phyloP scores from a whole-genome alignment of 2,888 invertebrate genomes.

The Cenopis cana region DNA sequence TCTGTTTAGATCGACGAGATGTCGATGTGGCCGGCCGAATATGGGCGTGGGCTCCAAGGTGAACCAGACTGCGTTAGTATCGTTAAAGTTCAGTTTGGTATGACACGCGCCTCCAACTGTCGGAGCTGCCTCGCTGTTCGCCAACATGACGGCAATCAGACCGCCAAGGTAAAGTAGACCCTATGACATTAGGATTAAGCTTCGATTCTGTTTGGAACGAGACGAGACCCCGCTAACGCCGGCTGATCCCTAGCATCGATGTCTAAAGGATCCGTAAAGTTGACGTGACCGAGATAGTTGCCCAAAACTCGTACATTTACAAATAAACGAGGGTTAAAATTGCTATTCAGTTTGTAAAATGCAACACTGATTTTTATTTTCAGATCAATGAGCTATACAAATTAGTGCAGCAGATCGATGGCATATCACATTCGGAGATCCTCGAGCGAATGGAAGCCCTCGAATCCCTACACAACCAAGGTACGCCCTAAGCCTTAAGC shows the following conservation, averaged over 20 bases:
- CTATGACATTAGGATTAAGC: neutral
- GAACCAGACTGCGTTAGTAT: too few relatives aligned
- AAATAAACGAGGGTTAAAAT: too few relatives aligned
- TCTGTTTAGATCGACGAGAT: too few relatives aligned
- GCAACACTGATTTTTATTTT: slow-evolving; percentile 47
- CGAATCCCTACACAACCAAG: slow-evolving; percentile 95
- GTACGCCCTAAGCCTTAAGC: slow-evolving; percentile 82
- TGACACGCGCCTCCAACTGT: neutral
- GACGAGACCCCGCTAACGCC: neutral
- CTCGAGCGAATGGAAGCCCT: slow-evolving; percentile 94
- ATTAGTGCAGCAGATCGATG: slow-evolving; percentile 93
- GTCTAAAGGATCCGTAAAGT: too few relatives aligned
- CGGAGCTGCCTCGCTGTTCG: neutral
- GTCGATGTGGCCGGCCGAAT: too few relatives aligned
- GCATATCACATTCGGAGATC: slow-evolving; percentile 89
- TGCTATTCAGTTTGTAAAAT: too few relatives aligned
- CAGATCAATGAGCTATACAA: slow-evolving; percentile 94
- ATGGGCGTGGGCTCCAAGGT: too few relatives aligned
- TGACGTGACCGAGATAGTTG: too few relatives aligned
- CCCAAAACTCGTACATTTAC: too few relatives aligned
- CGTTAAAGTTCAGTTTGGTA: neutral
- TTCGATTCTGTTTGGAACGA: neutral
- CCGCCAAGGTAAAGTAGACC: neutral
- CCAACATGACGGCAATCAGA: too few relatives aligned
- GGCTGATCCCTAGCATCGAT: too few relatives aligned